Base-by-base conservation (phyloP, 2,888 invertebrate species). In the Strigamia maritima region DNA sequence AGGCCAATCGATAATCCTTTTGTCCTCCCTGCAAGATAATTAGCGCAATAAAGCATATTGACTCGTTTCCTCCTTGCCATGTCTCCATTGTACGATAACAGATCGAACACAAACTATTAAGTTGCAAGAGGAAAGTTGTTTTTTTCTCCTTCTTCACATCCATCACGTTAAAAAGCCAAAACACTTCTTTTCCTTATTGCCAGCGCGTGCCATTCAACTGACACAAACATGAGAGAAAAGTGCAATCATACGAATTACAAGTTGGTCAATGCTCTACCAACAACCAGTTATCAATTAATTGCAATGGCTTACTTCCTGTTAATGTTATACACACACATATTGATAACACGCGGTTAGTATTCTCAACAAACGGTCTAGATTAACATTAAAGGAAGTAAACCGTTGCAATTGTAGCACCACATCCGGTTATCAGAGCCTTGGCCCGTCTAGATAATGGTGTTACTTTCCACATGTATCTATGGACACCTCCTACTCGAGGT, bases 11-110 rank as follows among this genome's bases (percentile, higher is more conserved):
- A 60, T 60, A 60, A 60, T 60, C 60, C 60, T 60, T 60, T 60
- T 60, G 60, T 60, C 60, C 60, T 60, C 49, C 19, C 60, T 60
- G 60, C 60, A 60, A 60, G 60, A 60, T 60, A 60, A 60, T 60
- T 60, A 60, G 60, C 22, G 60, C 60, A 60, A 60, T 60, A 60
- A 60, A 60, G 24, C 60, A 60, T 60, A 60, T 60, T 60, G 60
- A 60, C 60, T 60, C 60, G 60, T 60, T 60, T 60, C 60, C 60
- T 60, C 60, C 60, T 60, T 60, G 60, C 60, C 60, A 60, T 24
- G 60, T 60, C 22, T 60, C 60, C 24, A 60, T 60, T 60, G 60
- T 60, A 60, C 24, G 60, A 60, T 60, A 60, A 60, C 60, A 60
- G 60, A 60, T 60, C 60, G 19, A 60, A 60, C 60, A n/a, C 60